Base-by-base conservation (phyloP, 2,888 invertebrate species). In the Hydropsyche betteni region DNA sequence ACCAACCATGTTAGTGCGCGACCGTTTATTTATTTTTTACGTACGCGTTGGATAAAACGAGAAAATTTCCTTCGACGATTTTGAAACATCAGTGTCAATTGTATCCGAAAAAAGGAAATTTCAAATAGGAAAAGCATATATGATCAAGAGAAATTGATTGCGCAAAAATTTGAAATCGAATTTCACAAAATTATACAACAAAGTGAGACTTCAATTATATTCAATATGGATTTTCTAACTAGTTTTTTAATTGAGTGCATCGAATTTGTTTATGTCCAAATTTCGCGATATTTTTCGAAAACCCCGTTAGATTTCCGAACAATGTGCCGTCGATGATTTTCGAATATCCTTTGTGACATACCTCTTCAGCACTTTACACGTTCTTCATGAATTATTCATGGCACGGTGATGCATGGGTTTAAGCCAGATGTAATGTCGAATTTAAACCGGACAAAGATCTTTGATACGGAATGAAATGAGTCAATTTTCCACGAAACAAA, bases 391-490 rank as follows among this genome's bases (percentile, higher is more conserved):
- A 16, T 58, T 58, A 58, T 58, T 58, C 58, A 16, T 16, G 8
- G 8, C 8, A 14, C 24, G 58, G 24, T 58, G 58, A 58, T 58
- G 58, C 58, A 58, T 8, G 14, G 58, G 58, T 58, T 58, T 58
- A 16, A 24, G 14, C 58, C 58, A 24, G 24, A 16, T 44, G 6
- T 10, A 44, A 6, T 8, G 6, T 58, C 58, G 58, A 58, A 58
- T 58, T 16, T 58, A 58, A 16, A 24, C 58, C 16, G 58, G 58
- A 58, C 58, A 58, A 58, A 58, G 58, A 58, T 58, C 16, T 14
- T 58, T 24, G 58, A 8, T 1, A 58, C 24, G 58, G 58, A 14
- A 58, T 8, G 58, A 24, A 24, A 14, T 8, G 16, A 58, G 44
- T 44, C 44, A 44, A 44, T 8, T 44, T 44, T 4, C 44, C 7